Conservation (phyloP, 2,113 vertebrate species). For the Ceyx melanurus region DNA sequence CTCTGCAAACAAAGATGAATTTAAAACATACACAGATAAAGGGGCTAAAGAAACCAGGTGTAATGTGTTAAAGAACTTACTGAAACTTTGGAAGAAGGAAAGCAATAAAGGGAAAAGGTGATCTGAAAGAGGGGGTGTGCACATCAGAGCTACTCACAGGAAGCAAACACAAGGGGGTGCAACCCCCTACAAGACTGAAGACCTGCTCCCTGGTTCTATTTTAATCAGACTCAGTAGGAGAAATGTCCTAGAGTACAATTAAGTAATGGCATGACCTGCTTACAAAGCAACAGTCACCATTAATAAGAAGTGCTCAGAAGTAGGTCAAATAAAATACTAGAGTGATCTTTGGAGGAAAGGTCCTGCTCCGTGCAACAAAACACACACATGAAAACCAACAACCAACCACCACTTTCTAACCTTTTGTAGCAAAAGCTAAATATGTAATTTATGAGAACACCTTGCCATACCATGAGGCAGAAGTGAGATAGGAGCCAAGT, state of each 20-base stretch:
- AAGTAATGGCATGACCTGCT: conserved; percentile 32
- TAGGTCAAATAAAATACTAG: neutral
- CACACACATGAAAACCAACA: no score
- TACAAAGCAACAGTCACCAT: neutral
- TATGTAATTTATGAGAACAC: neutral
- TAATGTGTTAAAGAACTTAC: conserved; percentile 10
- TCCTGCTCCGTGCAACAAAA: neutral
- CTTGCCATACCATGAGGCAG: neutral
- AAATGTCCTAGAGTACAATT: conserved; percentile 17
- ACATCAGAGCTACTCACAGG: neutral
- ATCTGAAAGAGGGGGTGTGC: neutral
- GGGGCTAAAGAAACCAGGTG: conserved; percentile 33
- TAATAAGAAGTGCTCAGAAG: conserved; percentile 16
- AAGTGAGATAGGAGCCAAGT: neutral
- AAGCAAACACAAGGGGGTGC: neutral
- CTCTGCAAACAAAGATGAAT: conserved; percentile 60
- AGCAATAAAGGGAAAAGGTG: neutral
- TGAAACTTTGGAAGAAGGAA: conserved; percentile 19
- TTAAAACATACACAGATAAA: conserved; percentile 52
- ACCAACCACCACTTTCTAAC: neutral
- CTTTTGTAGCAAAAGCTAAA: neutral
- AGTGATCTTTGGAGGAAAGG: neutral
- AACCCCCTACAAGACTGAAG: neutral
- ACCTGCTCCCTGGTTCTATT: neutral
- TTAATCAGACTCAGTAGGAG: conserved; percentile 1